A percentile compares a stretch with the other conserved stretches of the same genome.
Conservation (phyloP, 2,888 invertebrate genomes). For the Apantesis nais region DNA sequence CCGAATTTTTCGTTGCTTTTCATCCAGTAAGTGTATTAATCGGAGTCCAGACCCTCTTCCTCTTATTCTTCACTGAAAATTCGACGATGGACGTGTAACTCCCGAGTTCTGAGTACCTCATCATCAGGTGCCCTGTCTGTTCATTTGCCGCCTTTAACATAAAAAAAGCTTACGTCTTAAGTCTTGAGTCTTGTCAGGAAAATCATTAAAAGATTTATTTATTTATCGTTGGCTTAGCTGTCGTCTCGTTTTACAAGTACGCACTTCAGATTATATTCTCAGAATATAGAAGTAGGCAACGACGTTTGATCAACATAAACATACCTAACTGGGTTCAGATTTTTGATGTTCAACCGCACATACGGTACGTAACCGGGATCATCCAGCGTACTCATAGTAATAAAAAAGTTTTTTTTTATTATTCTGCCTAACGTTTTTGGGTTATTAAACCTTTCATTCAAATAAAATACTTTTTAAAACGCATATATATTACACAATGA, state of each 20-base stretch:
- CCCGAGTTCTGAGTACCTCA: too few species aligned
- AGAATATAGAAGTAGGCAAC: not conserved
- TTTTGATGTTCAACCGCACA: not conserved
- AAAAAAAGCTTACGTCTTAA: not conserved
- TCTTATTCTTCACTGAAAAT: not conserved
- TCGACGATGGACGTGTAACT: not conserved
- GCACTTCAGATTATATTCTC: conserved; percentile 5
- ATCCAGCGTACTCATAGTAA: not conserved
- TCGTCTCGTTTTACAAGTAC: not conserved
- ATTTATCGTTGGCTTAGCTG: not conserved
- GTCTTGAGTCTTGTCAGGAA: not conserved
- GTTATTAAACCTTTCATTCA: not conserved
- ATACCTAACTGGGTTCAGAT: not conserved
- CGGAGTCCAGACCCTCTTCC: not conserved
- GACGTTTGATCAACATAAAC: not conserved
- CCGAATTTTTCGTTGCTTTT: not conserved
- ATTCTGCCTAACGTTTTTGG: not conserved
- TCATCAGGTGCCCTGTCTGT: too few species aligned
- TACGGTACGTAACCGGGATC: not conserved
- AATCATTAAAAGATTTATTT: not conserved
- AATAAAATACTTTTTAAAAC: not conserved
- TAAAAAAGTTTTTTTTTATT: too few species aligned
- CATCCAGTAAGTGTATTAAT: not conserved
- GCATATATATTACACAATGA: not conserved
- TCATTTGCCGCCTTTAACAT: not conserved